These are phyloP conservation scores for Chinchilla lanigera DNA, from an alignment of 2,113 vertebrate species.

Conservation along the genomic window DNA sequence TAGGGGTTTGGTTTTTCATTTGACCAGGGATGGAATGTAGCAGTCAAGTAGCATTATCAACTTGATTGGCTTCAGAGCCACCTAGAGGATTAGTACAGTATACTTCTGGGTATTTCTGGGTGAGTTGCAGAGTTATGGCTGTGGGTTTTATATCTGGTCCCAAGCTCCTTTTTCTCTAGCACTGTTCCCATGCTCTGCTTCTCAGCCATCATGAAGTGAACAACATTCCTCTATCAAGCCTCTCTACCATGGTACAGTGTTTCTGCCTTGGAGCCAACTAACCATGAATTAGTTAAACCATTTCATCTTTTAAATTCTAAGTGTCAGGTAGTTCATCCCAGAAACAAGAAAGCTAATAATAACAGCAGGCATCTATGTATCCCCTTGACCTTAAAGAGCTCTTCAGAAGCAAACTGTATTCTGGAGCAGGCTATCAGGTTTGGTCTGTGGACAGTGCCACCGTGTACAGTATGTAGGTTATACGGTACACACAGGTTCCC, in stretches of 20 bases:
- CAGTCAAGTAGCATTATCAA: not conserved
- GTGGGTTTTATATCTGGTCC: not conserved
- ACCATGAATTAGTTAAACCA: not conserved
- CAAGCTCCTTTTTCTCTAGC: not conserved
- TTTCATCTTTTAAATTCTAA: not conserved
- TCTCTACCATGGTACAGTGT: not conserved
- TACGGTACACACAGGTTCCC: not conserved
- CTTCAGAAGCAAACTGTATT: not conserved
- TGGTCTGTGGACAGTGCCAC: not conserved
- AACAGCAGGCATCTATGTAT: not conserved
- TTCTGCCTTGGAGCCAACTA: not conserved
- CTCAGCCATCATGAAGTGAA: not conserved
- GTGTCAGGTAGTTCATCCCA: not conserved
- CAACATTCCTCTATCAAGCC: not conserved
- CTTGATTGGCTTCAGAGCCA: not conserved
- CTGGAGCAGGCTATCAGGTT: not conserved
- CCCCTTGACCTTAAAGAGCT: not conserved
- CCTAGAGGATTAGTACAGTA: not conserved
- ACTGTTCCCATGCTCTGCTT: not conserved
- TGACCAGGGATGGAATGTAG: not conserved
- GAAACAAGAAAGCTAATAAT: not conserved
- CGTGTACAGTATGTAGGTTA: not conserved
- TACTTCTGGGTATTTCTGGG: not conserved
- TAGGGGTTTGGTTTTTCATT: not conserved
- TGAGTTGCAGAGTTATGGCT: not conserved